A percentile compares a stretch with the other conserved stretches of the same genome.
Evolutionary conservation across 2,888 invertebrate species (phyloP).

Genomic region (Amiota minor): DNA sequence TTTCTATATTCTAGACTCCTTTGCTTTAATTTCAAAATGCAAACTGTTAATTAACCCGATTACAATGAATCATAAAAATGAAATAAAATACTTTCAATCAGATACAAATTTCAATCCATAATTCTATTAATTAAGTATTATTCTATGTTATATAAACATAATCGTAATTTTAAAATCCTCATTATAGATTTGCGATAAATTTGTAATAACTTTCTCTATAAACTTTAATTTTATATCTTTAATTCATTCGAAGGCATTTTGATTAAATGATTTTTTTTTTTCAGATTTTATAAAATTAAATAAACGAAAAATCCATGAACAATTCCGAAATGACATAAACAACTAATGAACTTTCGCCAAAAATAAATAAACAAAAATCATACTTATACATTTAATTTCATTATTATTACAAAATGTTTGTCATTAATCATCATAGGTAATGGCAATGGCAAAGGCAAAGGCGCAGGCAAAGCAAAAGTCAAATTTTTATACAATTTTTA

Average conservation of each 20-base stretch:
- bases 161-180: no score
- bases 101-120: no score
- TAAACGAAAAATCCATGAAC: not conserved
- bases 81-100: no score
- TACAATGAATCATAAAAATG: no score
- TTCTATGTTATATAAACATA: no score
- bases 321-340: constrained; percentile 14
- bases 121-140: no score
- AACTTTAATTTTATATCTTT: not conserved
- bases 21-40: no score
- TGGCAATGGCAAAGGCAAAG: not conserved
- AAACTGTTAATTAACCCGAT: no score
- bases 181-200: no score
- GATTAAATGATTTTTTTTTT: not conserved
- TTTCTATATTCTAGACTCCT: no score
- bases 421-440: constrained; percentile 15
- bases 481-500: not conserved
- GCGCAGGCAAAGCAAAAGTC: not conserved
- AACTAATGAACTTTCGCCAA: constrained; percentile 23
- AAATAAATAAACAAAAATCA: not conserved
- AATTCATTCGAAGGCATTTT: not conserved
- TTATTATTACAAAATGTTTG: not conserved
- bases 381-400: not conserved
- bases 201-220: not conserved
- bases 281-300: not conserved